Evolutionary conservation across 2,888 invertebrate genomes (phyloP).

Genomic region (Euclidia mi): DNA sequence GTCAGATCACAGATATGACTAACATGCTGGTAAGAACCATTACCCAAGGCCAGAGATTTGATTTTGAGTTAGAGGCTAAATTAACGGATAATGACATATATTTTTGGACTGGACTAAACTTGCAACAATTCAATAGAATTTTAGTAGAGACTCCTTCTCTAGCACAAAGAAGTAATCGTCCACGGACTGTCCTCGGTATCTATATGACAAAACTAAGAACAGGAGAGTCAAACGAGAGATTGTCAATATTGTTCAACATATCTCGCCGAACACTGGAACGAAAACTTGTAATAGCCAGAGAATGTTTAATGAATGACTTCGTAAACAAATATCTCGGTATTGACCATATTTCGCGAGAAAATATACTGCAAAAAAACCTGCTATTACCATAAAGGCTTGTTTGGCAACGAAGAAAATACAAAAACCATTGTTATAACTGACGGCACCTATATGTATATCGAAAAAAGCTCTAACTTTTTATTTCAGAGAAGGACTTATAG

Average conservation of each 20-base stretch:
- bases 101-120: conserved; percentile 14
- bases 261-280: conserved; percentile 10
- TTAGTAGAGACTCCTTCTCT: conserved; percentile 12
- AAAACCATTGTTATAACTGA: conserved; percentile 3
- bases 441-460: conserved; percentile 5
- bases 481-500: conserved; percentile 7
- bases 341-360: no score
- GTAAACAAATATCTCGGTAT: no score
- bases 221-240: conserved; percentile 16
- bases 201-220: conserved; percentile 19
- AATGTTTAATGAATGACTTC: no score
- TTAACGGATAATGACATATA: conserved; percentile 8
- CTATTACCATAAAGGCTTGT: no score
- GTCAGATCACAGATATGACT: conserved; percentile 10
- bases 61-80: conserved; percentile 2
- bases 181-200: conserved; percentile 13
- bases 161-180: conserved; percentile 8
- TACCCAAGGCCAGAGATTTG: no score
- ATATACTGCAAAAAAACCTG: no score
- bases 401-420: no score
- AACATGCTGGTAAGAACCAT: conserved; percentile 7
- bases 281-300: neutral
- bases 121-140: conserved; percentile 13
- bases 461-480: conserved; percentile 6
- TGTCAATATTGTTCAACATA: conserved; percentile 11